Evolutionary conservation across 2,888 invertebrate genomes (phyloP), one percentile per base, ranked within the genome.

Genomic region (Hemaris fuciformis): DNA sequence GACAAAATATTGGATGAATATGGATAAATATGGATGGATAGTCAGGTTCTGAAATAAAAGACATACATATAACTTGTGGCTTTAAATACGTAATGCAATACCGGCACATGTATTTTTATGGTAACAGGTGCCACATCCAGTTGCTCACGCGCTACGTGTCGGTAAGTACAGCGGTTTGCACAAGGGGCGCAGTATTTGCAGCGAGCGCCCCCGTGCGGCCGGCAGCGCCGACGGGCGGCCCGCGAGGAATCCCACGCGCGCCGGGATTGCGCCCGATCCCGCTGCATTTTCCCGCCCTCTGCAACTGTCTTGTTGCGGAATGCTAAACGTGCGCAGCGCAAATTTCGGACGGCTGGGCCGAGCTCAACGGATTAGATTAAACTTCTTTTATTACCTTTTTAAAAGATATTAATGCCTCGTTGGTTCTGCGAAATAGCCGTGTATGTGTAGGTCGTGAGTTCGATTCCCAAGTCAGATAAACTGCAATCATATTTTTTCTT

Each of bases 281-380:
- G 15, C 7, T 60, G 56, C 61, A 46, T 61, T 45, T 61, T 48
- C 43, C 59, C 59, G 56, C 62, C 59, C 62, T 13, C 13, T 41
- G 61, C 57, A 43, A 61, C 61, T 57, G 59, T 56, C 57, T 61
- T 38, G 43, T 57, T 41, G 43, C 22, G 60, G 41, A 53, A 60
- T 60, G 38, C 53, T 38, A 60, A 60, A 60, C 59, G 43, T 53
- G 23, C 41, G 27, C 48, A 53, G 53, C 53, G 27, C 10, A 18
- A 27, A 60, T 60, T 53, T 60, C 41, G 60, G 25, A 48, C 60
- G 23, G 38, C 18, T 43, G 31, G 53, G 27, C 27, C 10, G 38
- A n/a, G 38, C n/a, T 38, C 38, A 38, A 18, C 31, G 53, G 27
- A 53, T 53, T 53, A 53, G 10, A 53, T 18, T 53, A 18, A 43